phyloP scores from a whole-genome alignment of 2,113 vertebrate species.

The Aspidoscelis tigris region DNA sequence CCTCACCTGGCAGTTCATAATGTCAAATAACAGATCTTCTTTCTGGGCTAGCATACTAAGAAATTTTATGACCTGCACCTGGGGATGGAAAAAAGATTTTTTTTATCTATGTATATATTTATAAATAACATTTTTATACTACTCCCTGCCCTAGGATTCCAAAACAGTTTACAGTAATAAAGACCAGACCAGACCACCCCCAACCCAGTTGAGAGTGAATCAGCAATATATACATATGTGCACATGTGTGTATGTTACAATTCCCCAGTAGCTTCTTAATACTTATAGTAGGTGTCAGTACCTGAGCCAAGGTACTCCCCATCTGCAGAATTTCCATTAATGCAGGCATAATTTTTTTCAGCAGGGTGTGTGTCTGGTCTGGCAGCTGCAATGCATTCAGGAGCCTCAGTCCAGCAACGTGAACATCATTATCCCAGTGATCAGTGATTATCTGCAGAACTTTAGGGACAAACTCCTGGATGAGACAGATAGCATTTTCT shows the following conservation, averaged over 20 bases:
- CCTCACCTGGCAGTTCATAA: conserved; percentile 41
- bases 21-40: conserved; percentile 27
- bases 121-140: too few relatives aligned
- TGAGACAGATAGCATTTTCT: background rate
- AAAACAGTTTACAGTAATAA: too few relatives aligned
- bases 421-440: conserved; percentile 65
- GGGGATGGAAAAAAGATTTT: background rate
- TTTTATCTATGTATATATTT: too few relatives aligned
- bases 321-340: conserved; percentile 69
- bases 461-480: conserved; percentile 64
- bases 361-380: conserved; percentile 43
- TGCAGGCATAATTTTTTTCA: conserved; percentile 64
- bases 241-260: too few relatives aligned
- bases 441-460: conserved; percentile 61
- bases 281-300: background rate
- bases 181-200: too few relatives aligned
- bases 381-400: conserved; percentile 65
- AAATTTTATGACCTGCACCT: conserved; percentile 36
- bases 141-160: too few relatives aligned
- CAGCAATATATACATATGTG: background rate
- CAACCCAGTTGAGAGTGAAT: background rate
- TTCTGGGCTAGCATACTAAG: conserved; percentile 30
- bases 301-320: conserved; percentile 58
- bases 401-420: conserved; percentile 59
- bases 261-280: too few relatives aligned